Evolutionary conservation across 2,113 vertebrate genomes (phyloP).

Genomic region (Oenanthe melanoleuca): DNA sequence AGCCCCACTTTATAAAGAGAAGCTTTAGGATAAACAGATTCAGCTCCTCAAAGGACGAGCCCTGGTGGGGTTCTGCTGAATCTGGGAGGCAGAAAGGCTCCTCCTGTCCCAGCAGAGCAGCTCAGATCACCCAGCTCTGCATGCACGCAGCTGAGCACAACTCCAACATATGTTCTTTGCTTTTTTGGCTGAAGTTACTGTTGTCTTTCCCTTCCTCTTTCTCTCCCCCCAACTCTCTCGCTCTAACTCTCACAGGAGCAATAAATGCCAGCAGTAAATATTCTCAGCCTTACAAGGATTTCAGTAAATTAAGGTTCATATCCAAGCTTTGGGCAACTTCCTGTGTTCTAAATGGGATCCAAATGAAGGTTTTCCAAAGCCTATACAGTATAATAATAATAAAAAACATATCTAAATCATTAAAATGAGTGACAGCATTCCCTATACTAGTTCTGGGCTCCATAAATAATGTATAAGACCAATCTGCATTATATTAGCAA

Average conservation of each 20-base stretch:
- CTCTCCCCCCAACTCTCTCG: background rate
- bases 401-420: slow-evolving; percentile 65
- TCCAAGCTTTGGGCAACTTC: slow-evolving; percentile 69
- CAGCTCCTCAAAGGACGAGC: background rate
- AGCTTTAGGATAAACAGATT: background rate
- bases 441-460: slow-evolving; percentile 60
- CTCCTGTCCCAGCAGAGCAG: background rate
- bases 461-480: slow-evolving; percentile 66
- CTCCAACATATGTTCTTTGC: slow-evolving; percentile 38
- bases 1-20: background rate
- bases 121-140: background rate
- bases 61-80: background rate
- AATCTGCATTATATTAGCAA: slow-evolving; percentile 66
- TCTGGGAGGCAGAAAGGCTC: background rate
- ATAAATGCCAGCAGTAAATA: slow-evolving; percentile 74
- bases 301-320: slow-evolving; percentile 72
- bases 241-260: slow-evolving; percentile 55
- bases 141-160: background rate
- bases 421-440: slow-evolving; percentile 70
- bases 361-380: slow-evolving; percentile 66
- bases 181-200: slow-evolving; percentile 46
- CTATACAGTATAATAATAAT: slow-evolving; percentile 57
- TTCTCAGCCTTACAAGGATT: slow-evolving; percentile 54
- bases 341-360: slow-evolving; percentile 68
- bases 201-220: slow-evolving; percentile 25